A percentile compares a stretch with the other conserved stretches of the same genome.
Evolutionary conservation across 1,140 invertebrate genomes (phyloP).

Genomic region (Camponotus vicinus): DNA sequence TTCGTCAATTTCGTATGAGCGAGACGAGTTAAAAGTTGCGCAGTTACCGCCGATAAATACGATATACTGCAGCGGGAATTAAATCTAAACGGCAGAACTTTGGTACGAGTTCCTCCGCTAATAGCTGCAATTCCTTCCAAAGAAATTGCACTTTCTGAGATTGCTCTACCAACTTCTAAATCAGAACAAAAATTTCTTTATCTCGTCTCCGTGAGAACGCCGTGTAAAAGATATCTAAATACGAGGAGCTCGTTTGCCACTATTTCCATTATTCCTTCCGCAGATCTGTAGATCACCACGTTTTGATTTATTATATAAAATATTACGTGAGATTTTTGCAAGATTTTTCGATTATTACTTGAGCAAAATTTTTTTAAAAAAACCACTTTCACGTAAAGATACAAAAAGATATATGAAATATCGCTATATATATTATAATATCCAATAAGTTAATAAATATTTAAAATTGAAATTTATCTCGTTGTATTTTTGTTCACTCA

Average conservation of each 20-base stretch:
- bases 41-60: constrained; percentile 58
- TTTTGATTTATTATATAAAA: constrained; percentile 30
- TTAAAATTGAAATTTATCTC: constrained; percentile 12
- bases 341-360: no score
- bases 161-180: constrained; percentile 52
- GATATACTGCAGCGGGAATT: constrained; percentile 53
- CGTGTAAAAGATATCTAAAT: constrained; percentile 39
- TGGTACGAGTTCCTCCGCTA: constrained; percentile 40
- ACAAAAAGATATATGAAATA: neutral
- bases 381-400: neutral
- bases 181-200: constrained; percentile 47
- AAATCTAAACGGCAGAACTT: constrained; percentile 61
- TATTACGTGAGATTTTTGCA: constrained; percentile 13
- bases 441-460: neutral
- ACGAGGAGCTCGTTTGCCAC: constrained; percentile 37
- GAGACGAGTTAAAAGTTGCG: constrained; percentile 54
- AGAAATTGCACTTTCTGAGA: constrained; percentile 59
- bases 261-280: constrained; percentile 28
- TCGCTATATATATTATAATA: neutral
- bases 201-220: constrained; percentile 27
- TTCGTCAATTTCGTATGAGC: constrained; percentile 56
- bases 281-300: constrained; percentile 26
- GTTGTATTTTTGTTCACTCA: neutral
- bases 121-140: constrained; percentile 52
- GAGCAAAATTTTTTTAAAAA: neutral